phyloP scores from a whole-genome alignment of 2,888 invertebrate genomes.

The Bellardia pandia region DNA sequence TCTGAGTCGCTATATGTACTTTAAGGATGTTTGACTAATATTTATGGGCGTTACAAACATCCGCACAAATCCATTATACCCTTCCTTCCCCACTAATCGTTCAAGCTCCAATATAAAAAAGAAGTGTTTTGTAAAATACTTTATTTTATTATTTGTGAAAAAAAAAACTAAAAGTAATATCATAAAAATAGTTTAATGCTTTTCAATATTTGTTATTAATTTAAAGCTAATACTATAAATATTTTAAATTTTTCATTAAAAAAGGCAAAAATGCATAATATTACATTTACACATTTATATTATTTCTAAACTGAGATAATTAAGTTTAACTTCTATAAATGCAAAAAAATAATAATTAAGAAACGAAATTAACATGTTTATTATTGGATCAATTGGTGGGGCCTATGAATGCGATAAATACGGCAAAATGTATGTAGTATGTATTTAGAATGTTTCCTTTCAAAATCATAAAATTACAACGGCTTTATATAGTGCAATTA shows the following conservation, averaged over 20 bases:
- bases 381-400: slow-evolving; percentile 45
- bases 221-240: slow-evolving; percentile 61
- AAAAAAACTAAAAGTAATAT: slow-evolving; percentile 54
- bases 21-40: too few species aligned
- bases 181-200: slow-evolving; percentile 59
- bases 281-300: slow-evolving; percentile 55
- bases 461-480: neutral
- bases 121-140: slow-evolving; percentile 47
- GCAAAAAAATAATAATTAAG: neutral
- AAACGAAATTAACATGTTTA: slow-evolving; percentile 4
- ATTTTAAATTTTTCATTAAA: slow-evolving; percentile 36
- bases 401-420: slow-evolving; percentile 34
- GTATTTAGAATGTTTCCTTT: neutral
- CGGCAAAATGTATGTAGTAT: too few species aligned
- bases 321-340: slow-evolving; percentile 33
- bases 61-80: too few species aligned
- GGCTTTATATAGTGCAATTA: neutral
- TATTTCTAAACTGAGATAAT: slow-evolving; percentile 39
- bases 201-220: slow-evolving; percentile 31
- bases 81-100: too few species aligned
- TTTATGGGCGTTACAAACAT: too few species aligned
- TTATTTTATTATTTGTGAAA: slow-evolving; percentile 59
- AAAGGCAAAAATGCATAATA: slow-evolving; percentile 66
- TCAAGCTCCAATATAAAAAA: neutral
- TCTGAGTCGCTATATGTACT: too few species aligned